Conservation (phyloP, 1,140 invertebrate species). For the Apis laboriosa region DNA sequence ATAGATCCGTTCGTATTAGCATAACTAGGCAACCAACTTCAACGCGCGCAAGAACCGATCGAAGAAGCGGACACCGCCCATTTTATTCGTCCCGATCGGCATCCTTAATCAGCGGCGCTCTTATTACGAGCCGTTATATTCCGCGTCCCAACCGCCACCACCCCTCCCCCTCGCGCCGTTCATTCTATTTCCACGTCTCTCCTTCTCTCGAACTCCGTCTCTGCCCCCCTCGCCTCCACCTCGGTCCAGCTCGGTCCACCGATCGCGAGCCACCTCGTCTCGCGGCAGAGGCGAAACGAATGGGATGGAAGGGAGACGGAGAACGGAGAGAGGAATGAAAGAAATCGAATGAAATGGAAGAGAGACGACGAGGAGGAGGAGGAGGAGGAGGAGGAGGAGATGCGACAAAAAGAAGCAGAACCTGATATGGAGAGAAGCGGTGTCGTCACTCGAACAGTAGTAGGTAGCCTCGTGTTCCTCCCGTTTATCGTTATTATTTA, state of each 20-base stretch:
- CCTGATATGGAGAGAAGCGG: slow-evolving; percentile 73
- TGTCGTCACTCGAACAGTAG: slow-evolving; percentile 60
- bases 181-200: slow-evolving; percentile 28
- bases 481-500: slow-evolving; percentile 76
- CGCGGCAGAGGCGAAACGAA: neutral
- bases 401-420: slow-evolving; percentile 68
- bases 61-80: slow-evolving; percentile 57
- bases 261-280: neutral
- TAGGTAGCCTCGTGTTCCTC: slow-evolving; percentile 53
- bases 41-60: slow-evolving; percentile 42
- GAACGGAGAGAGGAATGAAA: neutral
- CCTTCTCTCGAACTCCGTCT: slow-evolving; percentile 22
- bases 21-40: slow-evolving; percentile 67
- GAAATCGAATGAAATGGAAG: slow-evolving; percentile 39
- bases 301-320: slow-evolving; percentile 14
- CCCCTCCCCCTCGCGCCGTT: no score
- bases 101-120: slow-evolving; percentile 63
- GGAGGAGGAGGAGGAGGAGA: no score
- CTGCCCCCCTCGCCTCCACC: neutral
- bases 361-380: neutral
- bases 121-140: slow-evolving; percentile 61
- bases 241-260: neutral
- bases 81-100: slow-evolving; percentile 47
- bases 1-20: slow-evolving; percentile 63
- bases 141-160: neutral